Base-by-base conservation (phyloP, 2,113 vertebrate species). In the Murina feae region DNA sequence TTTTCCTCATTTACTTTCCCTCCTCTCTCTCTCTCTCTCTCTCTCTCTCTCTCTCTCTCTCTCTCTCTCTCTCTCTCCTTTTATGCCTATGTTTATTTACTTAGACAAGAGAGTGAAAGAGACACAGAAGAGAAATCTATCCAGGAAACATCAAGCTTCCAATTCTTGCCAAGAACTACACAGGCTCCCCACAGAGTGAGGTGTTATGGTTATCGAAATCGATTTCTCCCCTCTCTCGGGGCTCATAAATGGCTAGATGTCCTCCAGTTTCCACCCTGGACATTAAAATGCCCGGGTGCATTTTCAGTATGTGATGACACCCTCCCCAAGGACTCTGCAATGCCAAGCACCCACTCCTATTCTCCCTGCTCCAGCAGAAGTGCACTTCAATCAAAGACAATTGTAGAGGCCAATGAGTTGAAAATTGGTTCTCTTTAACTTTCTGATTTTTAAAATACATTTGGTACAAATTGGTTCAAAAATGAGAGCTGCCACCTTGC, bases 361-460 rank as follows among this genome's bases (percentile, higher is more conserved):
- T 95, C 32, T 96, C 39, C 30, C 51, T 68, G 69, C 25, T 30
- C 42, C 16, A 74, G 23, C 55, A 68, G 63, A 93, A 91, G 89
- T 68, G 49, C n/a, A 58, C 8, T 72, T 49, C 7, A 96, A 88
- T 95, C 86, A 91, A 35, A 78, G 32, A 49, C 51, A 89, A 76
- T 95, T 94, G 89, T 86, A 79, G 71, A 94, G 86, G 89, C 91
- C 95, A 94, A 91, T 86, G 89, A 91, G 51, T 83, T 94, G 72
- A 89, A 95, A 93, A 89, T 81, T 58, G 5, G 32, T 78, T 95
- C 17, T 4, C 85, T 85, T 84, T 76, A 94, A 87, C 0, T 13
- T 97, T 95, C 60, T 96, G 9, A 44, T 89, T 95, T 72, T 72
- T 91, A 96, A 97, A 97, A 94, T 35, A 91, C 80, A 30, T 93